Conservation (phyloP, 2,797 vertebrate genomes). For the Vespertilio murinus region DNA sequence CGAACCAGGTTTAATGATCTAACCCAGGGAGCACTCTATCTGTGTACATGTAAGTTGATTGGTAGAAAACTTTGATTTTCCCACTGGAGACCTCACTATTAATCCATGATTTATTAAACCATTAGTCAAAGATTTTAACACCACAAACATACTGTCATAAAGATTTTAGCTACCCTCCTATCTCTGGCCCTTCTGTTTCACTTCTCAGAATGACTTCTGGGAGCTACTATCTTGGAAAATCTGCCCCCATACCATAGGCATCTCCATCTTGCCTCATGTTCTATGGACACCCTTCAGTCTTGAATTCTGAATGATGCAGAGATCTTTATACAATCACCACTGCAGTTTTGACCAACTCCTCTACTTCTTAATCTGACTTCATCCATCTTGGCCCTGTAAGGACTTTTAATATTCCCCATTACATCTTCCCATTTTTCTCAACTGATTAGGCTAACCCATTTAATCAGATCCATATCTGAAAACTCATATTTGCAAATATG, state of each 20-base stretch:
- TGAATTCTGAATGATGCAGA: neutral
- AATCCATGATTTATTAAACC: slow-evolving; percentile 64
- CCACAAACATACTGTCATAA: neutral
- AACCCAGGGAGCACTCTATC: slow-evolving; percentile 36
- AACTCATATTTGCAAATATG: slow-evolving; percentile 18
- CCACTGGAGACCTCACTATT: slow-evolving; percentile 53
- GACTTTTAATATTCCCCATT: neutral
- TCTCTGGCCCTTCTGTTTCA: neutral
- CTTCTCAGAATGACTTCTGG: neutral
- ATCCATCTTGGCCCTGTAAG: neutral
- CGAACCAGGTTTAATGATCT: slow-evolving; percentile 57
- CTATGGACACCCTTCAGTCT: neutral
- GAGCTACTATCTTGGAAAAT: neutral
- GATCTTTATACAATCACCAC: neutral
- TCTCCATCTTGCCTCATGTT: neutral
- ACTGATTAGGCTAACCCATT: neutral
- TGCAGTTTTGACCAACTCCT: neutral
- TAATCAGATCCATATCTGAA: neutral
- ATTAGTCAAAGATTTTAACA: slow-evolving; percentile 37
- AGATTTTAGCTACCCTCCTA: neutral
- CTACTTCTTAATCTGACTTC: neutral
- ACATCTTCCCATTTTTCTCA: neutral
- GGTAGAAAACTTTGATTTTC: slow-evolving; percentile 50
- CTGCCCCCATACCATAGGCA: neutral
- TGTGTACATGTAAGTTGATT: slow-evolving; percentile 27